Conservation (phyloP, 2,797 vertebrate genomes). For the Coilia nasus region DNA sequence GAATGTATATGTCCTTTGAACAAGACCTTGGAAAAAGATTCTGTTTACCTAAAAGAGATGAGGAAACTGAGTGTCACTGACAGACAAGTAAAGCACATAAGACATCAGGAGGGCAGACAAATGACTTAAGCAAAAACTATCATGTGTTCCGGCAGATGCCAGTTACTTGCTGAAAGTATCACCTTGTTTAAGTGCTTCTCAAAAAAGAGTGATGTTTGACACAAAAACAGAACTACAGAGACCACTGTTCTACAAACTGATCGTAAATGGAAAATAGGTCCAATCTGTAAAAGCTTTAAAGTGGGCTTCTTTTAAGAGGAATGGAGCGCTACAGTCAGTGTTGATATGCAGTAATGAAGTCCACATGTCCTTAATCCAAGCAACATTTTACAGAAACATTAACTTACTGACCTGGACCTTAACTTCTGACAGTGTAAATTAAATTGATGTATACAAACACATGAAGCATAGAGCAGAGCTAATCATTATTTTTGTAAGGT, state of each 20-base stretch:
- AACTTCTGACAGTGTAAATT: slow-evolving; percentile 11
- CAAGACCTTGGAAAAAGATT: not conserved
- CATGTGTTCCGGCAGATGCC: not conserved
- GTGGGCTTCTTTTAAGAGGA: not conserved
- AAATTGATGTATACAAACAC: not conserved
- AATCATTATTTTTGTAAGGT: slow-evolving; percentile 9
- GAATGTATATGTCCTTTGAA: not conserved
- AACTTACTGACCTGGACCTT: slow-evolving; percentile 18
- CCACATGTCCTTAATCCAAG: slow-evolving; percentile 9
- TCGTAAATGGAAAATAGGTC: not conserved
- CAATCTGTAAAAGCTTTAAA: not conserved
- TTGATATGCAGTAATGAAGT: slow-evolving; percentile 10
- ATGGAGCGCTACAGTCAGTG: not conserved
- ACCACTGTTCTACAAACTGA: not conserved
- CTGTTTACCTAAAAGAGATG: not conserved
- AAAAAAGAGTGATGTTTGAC: not conserved
- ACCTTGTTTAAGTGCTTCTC: not conserved
- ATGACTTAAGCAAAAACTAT: not conserved
- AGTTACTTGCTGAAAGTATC: not conserved
- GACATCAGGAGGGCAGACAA: not conserved
- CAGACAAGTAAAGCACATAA: not conserved
- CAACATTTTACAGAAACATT: slow-evolving; percentile 25
- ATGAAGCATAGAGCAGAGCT: not conserved
- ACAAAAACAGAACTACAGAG: not conserved
- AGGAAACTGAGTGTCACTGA: not conserved